These are phyloP conservation scores for Synergus japonicus DNA, from an alignment of 2,888 invertebrate species.

Conservation along the genomic window DNA sequence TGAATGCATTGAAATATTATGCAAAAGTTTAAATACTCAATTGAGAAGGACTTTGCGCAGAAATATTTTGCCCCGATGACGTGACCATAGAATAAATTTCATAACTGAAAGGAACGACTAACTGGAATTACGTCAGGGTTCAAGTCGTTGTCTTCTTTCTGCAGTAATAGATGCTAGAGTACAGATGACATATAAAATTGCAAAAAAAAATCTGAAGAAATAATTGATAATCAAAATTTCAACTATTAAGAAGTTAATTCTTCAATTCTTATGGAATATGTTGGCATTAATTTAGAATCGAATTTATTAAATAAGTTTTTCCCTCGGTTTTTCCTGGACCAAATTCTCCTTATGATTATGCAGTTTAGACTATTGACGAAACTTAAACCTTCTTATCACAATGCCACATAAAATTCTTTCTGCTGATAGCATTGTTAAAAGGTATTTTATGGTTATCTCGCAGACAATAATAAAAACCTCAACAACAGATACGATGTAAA, in stretches of 20 bases:
- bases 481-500: too few species aligned
- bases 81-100: background rate
- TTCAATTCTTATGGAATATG: too few species aligned
- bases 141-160: background rate
- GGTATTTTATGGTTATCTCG: too few species aligned
- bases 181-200: too few species aligned
- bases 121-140: conserved; percentile 8
- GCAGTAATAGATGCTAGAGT: too few species aligned
- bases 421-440: background rate
- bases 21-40: background rate
- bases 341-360: background rate
- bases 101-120: background rate
- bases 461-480: too few species aligned
- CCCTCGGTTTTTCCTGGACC: background rate
- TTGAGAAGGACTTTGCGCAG: conserved; percentile 17
- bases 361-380: too few species aligned
- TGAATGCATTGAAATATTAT: background rate
- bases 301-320: background rate
- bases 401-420: background rate
- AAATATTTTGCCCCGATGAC: conserved; percentile 19
- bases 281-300: background rate
- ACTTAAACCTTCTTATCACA: background rate
- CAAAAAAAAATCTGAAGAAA: background rate
- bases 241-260: too few species aligned
- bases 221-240: too few species aligned